Percentiles rank a stretch among this genome's conserved stretches.
These are phyloP conservation scores for Euphydryas editha DNA, from an alignment of 2,888 invertebrate species.

Conservation along the genomic window DNA sequence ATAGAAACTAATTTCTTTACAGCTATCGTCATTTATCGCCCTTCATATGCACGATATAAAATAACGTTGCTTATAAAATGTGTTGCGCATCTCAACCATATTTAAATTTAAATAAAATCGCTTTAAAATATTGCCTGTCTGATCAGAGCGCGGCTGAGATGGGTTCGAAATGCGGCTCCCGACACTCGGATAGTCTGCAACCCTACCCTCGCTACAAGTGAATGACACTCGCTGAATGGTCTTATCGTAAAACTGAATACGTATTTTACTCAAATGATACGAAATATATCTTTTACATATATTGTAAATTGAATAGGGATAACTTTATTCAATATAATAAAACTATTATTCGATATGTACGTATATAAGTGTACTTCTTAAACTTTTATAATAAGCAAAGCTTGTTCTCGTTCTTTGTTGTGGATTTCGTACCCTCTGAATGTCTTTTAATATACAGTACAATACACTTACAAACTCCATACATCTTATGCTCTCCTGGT, in stretches of 20 bases:
- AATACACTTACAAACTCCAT: background rate
- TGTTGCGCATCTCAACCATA: background rate
- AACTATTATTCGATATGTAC: too few species aligned
- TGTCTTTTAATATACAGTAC: background rate
- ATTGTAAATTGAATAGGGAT: too few species aligned
- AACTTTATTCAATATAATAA: too few species aligned
- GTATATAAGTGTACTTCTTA: background rate
- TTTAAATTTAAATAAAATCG: background rate
- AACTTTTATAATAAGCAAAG: too few species aligned
- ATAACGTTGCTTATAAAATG: background rate
- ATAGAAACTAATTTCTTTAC: too few species aligned
- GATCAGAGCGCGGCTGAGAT: background rate
- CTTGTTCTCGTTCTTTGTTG: background rate
- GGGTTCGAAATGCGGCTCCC: background rate
- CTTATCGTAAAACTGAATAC: background rate
- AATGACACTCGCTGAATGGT: background rate
- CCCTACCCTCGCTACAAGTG: background rate
- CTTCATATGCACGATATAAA: background rate
- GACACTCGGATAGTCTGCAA: background rate
- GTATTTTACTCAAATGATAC: background rate
- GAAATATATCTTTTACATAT: too few species aligned
- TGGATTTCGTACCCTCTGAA: background rate
- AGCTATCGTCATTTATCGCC: too few species aligned
- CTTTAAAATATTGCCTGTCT: conserved; percentile 1
- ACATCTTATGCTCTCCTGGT: conserved; percentile 4